Base-by-base conservation (phyloP, 2,797 vertebrate genomes). In the Tragelaphus eurycerus region DNA sequence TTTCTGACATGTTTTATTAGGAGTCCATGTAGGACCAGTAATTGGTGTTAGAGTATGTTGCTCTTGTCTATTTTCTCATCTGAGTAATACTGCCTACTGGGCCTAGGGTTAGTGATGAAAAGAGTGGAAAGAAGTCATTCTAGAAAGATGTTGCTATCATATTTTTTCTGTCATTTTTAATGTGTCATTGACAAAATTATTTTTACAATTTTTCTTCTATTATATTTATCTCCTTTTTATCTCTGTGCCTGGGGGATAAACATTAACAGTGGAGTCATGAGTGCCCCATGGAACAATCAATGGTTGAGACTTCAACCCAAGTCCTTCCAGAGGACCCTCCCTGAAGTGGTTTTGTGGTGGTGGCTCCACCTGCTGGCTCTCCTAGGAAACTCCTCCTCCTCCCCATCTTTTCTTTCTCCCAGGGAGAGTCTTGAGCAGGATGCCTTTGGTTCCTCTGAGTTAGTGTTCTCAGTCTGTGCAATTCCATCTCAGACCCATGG, bases 301-400 rank as follows among this genome's bases (percentile, higher is more conserved):
- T 67, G 31, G 64, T 55, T 93, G 71, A 86, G 71, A 86, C 38
- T 94, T 90, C 90, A 6, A 87, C 34, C 43, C 43, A 86, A 64
- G 60, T 74, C 57, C 29, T 50, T 25, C 27, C 48, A 57, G 87
- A 93, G 83, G 54, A 90, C 34, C 29, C 64, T 78, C 76, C 15
- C 16, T 52, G 43, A 79, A 74, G 16, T 89, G 95, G 95, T 79
- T 96, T 97, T 97, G 50, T 90, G 93, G 84, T 96, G 11, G 95
- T 98, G 96, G 94, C 95, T 67, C 97, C 97, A 94, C 94, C 97
- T 98, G 64, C 96, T 97, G 98, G 96, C 74, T 97, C 12, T 97
- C 46, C 31, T 93, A 71, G 54, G 96, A 97, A 97, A 84, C 57
- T 31, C 34, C 46, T 64, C 27, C 55, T 92, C 57, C 31, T 87